Evolutionary conservation across 2,888 invertebrate species (phyloP).

Genomic region (Bugula neritina): DNA sequence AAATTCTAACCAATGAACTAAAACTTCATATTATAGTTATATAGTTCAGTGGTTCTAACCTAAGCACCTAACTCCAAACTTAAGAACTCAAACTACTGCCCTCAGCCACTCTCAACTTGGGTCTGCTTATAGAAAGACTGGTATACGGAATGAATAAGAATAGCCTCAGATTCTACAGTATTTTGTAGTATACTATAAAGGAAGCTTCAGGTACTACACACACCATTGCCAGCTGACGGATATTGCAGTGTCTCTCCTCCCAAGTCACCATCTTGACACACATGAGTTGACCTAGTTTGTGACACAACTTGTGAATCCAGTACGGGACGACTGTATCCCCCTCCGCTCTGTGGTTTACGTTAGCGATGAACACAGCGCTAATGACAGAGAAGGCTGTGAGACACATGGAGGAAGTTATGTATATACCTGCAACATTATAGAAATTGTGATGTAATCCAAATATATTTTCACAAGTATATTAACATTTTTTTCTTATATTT

Average conservation of each 20-base stretch:
- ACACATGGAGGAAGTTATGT: slow-evolving; percentile 59
- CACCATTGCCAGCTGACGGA: slow-evolving; percentile 25
- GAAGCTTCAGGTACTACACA: no score
- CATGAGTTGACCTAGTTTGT: background rate
- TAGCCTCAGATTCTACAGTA: no score
- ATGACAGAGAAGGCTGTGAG: slow-evolving; percentile 59
- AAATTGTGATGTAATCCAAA: slow-evolving; percentile 1
- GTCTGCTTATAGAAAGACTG: no score
- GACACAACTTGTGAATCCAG: slow-evolving; percentile 11
- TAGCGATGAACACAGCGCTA: slow-evolving; percentile 59
- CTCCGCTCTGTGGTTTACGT: slow-evolving; percentile 59
- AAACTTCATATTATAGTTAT: no score
- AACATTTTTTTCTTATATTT: no score
- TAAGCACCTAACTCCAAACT: no score
- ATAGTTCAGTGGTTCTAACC: no score
- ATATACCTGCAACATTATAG: slow-evolving; percentile 54
- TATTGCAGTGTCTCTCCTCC: slow-evolving; percentile 27
- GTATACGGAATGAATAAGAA: no score
- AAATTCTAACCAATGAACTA: no score
- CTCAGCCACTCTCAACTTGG: no score
- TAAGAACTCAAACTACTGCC: no score
- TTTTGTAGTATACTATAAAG: no score
- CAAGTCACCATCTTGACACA: slow-evolving; percentile 27
- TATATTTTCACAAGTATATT: background rate
- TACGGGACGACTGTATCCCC: slow-evolving; percentile 29